Base-by-base conservation (phyloP, 30 jellyfish, hydroid and myxozoan species). In the Nemopilema nomurai region DNA sequence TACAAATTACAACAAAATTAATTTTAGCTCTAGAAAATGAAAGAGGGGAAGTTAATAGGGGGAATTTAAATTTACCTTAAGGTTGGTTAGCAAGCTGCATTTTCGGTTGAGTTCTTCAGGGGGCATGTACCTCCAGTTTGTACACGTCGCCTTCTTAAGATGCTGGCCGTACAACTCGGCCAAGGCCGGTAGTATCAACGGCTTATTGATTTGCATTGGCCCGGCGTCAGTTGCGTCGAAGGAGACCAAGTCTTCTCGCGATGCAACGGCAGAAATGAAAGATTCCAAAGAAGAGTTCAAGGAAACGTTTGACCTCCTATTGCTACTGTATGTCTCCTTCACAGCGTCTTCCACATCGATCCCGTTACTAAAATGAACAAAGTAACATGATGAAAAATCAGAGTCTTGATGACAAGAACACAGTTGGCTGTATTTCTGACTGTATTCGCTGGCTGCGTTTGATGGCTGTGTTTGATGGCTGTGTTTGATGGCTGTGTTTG, bases 251-350 rank as follows among this genome's bases (percentile, higher is more conserved):
- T 94, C 96, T 25, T 82, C 96, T 23, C 82, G 80, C 4, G 99
- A 94, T 18, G 94, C 77, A 19, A 94, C 92, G 23, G 99, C 99
- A 66, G 99, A 94, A 25, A 90, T 86, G 64, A 81, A 94, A 20
- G 97, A 89, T 17, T 79, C 96, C 32, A 95, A 51, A 29, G 99
- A 87, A 1, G 90, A 93, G 20, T 75, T 88, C 28, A 94, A 81
- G 64, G 77, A 64, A 8, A 20, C 83, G 33, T 33, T 69, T 29
- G 49, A 21, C 20, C 20, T 16, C 67, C 67, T 9, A 20, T 51
- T 20, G 20, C 67, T 9, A 51, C 20, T 51, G 16, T 51, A 20
- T n/a, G n/a, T n/a, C n/a, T 70, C 81, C 22, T 70, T 20, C 1
- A 29, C 68, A 22, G 83, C 83, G 33, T 41, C 83, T 73, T 73